phyloP scores from a whole-genome alignment of 2,113 vertebrate species.

The Archilochus colubris region DNA sequence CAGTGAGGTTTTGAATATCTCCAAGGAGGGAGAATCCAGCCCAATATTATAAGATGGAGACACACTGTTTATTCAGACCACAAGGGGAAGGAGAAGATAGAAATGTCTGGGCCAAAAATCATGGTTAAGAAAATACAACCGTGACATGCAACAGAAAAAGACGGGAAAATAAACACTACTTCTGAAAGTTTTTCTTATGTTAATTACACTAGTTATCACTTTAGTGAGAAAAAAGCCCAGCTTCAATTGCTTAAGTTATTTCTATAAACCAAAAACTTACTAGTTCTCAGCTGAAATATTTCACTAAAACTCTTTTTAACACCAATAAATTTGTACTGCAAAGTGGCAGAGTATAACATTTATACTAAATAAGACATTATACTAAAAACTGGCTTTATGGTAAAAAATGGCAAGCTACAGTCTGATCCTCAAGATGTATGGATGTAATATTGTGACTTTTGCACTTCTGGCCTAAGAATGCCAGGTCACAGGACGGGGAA shows the following conservation, averaged over 20 bases:
- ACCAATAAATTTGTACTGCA: neutral
- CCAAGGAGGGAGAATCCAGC: neutral
- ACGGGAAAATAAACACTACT: neutral
- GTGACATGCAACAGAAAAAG: neutral
- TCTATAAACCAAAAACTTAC: neutral
- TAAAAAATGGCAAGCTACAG: neutral
- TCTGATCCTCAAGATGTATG: neutral
- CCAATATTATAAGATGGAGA: neutral
- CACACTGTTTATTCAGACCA: neutral
- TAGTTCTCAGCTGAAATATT: neutral
- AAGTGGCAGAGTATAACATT: neutral
- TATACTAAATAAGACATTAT: neutral
- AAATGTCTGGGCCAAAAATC: neutral
- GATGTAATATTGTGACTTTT: neutral
- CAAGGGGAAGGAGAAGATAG: neutral
- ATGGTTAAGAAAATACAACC: neutral
- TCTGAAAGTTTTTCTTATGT: neutral
- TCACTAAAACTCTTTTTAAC: neutral
- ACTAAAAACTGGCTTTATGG: neutral
- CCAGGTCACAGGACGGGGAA: neutral
- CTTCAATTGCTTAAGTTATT: neutral
- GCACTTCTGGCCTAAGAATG: neutral
- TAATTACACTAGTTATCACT: neutral
- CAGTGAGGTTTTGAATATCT: neutral
- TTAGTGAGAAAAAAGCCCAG: neutral